Base-by-base conservation (phyloP, 2,888 invertebrate genomes). In the Drosophila meridionalis region DNA sequence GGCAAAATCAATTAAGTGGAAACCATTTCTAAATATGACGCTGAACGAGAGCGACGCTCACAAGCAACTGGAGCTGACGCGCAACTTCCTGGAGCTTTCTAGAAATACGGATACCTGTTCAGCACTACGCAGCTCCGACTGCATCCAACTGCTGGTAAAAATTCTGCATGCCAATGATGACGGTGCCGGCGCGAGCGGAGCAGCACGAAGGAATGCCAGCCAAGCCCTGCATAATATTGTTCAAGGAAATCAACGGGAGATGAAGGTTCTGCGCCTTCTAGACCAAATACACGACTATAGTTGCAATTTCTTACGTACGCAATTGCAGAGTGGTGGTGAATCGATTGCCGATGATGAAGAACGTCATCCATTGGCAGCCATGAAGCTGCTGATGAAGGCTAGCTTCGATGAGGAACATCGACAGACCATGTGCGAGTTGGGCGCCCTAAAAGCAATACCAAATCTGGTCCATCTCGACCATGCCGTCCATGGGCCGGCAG, bases 401-500 rank as follows among this genome's bases (percentile, higher is more conserved):
- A 99, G 99, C 0, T 99, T 99, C 93, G 99, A 99, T 91, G 99
- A 99, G 92, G 98, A 99, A 80, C 98, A 99, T 92, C 95, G 99
- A 14, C 97, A 98, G 92, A 98, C 98, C 0, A 99, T 99, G 94
- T 99, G 99, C 92, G 97, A 97, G 85, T 93, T 99, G 50, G 99
- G 99, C 38, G 98, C 99, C 0, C 94, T 99, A 36, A 98, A 99
- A 92, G 97, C 98, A 0, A 95, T 99, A 58, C 98, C 99, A 3
- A 97, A 98, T 80, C 94, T 99, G 61, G 96, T 99, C 32, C 97
- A 98, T 92, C 95, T 96, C 42, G 99, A 99, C 94, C 97, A 98
- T 92, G 95, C 96, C 50, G 96, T 96, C 1, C 98, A 99, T 92
- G 97, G 98, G 4, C 96, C 96, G 92, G 95, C 95, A 71, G 95